Evolutionary conservation across 2,888 invertebrate genomes (phyloP).

Genomic region (Portevinia maculata): DNA sequence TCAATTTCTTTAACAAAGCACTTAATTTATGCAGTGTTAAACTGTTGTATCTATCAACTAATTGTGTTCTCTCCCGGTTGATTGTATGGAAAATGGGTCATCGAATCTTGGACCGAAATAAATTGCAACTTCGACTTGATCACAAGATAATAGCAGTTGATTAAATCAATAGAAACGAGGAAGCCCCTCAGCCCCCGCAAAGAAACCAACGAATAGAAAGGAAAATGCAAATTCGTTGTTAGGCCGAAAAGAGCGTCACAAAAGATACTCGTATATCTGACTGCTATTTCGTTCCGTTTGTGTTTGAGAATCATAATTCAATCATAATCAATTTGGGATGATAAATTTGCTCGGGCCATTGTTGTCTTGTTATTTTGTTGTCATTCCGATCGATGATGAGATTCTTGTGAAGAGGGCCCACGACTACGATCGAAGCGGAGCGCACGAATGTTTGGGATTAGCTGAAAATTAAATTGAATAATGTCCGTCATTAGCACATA

Average conservation of each 20-base stretch:
- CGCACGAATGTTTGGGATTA: conserved; percentile 65
- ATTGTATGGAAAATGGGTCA: conserved; percentile 63
- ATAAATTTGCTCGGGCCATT: conserved; percentile 69
- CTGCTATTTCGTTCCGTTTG: conserved; percentile 37
- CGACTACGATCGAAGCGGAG: conserved; percentile 23
- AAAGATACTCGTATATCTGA: conserved; percentile 19
- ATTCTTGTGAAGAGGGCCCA: conserved; percentile 42
- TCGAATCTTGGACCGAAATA: conserved; percentile 22
- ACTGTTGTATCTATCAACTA: conserved; percentile 32
- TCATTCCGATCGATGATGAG: conserved; percentile 73
- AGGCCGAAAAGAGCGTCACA: conserved; percentile 19
- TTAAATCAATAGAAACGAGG: conserved; percentile 25
- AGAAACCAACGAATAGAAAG: conserved; percentile 14
- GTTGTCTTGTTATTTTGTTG: conserved; percentile 74
- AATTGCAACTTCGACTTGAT: conserved; percentile 31
- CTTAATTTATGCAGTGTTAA: conserved; percentile 52
- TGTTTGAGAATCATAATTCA: conserved; percentile 67
- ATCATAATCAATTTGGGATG: conserved; percentile 74
- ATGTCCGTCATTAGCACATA: conserved; percentile 74
- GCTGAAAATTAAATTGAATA: conserved; percentile 74
- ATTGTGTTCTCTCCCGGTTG: conserved; percentile 30
- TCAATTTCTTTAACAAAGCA: conserved; percentile 44
- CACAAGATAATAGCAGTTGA: conserved; percentile 53
- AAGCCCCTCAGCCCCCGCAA: background rate
- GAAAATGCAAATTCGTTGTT: conserved; percentile 61